Percentiles rank a stretch among this genome's conserved stretches.
These are phyloP conservation scores for Kryphioiulus occultus DNA, from an alignment of 2,888 invertebrate species.

Conservation along the genomic window DNA sequence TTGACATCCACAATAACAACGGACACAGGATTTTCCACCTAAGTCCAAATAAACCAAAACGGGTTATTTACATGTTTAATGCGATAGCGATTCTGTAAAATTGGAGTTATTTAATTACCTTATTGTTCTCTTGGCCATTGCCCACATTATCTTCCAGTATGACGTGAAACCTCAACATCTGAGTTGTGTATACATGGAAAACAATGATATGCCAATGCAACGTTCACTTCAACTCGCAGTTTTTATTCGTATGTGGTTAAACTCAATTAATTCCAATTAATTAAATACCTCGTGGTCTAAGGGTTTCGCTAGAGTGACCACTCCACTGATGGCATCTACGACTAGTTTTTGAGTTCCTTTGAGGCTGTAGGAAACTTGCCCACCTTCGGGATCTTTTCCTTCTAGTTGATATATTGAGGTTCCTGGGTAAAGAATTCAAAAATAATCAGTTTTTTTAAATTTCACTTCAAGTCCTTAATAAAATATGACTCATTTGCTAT, in stretches of 20 bases:
- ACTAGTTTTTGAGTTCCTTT: slow-evolving; percentile 81
- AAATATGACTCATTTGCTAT: too few species aligned
- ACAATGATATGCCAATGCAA: background rate
- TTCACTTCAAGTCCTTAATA: background rate
- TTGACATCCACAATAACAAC: slow-evolving; percentile 88
- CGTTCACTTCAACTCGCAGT: background rate
- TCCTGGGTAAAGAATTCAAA: slow-evolving; percentile 50
- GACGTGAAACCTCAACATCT: slow-evolving; percentile 38
- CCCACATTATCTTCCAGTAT: slow-evolving; percentile 44
- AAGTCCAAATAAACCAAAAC: background rate
- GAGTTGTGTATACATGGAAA: background rate
- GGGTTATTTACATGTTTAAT: background rate
- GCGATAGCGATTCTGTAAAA: background rate
- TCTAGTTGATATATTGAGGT: slow-evolving; percentile 78
- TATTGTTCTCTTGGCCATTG: slow-evolving; percentile 44
- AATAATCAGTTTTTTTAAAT: background rate
- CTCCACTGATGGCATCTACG: slow-evolving; percentile 79
- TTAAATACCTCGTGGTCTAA: slow-evolving; percentile 79
- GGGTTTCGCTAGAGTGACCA: slow-evolving; percentile 78
- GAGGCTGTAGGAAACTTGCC: slow-evolving; percentile 70
- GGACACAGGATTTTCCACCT: slow-evolving; percentile 76
- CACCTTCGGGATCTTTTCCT: slow-evolving; percentile 78
- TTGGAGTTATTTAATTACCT: background rate
- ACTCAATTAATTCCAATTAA: background rate
- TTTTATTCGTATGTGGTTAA: background rate